Conservation (phyloP, 2,113 vertebrate species). For the Strix uralensis region DNA sequence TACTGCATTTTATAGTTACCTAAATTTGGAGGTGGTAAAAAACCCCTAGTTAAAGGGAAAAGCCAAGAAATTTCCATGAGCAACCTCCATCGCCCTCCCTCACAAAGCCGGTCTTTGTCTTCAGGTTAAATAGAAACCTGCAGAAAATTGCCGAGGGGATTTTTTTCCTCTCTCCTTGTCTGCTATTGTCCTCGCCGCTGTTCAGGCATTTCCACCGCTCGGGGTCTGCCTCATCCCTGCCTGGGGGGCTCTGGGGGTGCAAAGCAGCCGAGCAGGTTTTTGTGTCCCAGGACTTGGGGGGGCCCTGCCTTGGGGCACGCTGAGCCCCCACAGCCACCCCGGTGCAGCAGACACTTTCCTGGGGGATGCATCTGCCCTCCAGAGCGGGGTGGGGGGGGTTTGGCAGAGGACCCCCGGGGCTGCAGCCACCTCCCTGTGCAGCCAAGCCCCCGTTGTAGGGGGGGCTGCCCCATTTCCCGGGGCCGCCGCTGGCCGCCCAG, state of each 20-base stretch:
- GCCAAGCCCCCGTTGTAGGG: not conserved
- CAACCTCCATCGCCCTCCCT: not conserved
- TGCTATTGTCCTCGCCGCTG: conserved; percentile 8
- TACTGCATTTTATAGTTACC: conserved; percentile 17
- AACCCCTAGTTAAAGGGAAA: not conserved
- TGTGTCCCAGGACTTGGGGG: accelerated
- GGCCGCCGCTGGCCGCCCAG: not conserved
- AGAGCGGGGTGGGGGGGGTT: not conserved
- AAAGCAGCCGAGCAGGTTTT: not conserved
- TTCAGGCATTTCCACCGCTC: not conserved
- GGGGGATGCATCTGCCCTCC: not conserved
- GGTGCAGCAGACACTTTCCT: accelerated
- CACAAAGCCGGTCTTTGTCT: conserved; percentile 67
- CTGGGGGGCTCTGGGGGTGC: not conserved
- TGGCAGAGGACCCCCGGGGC: not conserved
- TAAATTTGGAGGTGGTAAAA: conserved; percentile 53
- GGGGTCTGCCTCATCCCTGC: not conserved
- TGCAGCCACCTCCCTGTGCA: not conserved
- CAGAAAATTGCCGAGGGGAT: conserved; percentile 41
- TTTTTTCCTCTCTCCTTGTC: not conserved
- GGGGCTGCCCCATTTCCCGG: not conserved
- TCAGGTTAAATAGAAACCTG: conserved; percentile 60
- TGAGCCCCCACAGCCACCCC: accelerated
- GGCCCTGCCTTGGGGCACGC: not conserved
- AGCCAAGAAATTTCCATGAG: conserved; percentile 41